Evolutionary conservation across 2,888 invertebrate genomes (phyloP).

Genomic region (Ophioninae sp.): DNA sequence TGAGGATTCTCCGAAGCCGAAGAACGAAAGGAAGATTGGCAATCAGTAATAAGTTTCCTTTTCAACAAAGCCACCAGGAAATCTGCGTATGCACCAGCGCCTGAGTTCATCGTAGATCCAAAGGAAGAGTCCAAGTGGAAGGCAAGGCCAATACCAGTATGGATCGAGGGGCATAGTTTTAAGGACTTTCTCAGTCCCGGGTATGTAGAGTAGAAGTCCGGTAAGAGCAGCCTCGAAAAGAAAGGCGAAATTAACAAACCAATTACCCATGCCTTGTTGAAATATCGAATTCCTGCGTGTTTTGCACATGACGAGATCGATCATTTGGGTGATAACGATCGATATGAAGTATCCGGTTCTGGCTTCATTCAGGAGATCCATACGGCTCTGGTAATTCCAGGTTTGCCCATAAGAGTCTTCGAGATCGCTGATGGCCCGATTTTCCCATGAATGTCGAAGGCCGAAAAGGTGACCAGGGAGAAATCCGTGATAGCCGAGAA

Average conservation of each 20-base stretch:
- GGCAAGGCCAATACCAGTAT: conserved; percentile 87
- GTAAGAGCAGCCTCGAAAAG: conserved; percentile 86
- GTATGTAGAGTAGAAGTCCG: conserved; percentile 85
- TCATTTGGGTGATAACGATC: conserved; percentile 88
- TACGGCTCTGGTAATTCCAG: conserved; percentile 87
- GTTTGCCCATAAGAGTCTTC: conserved; percentile 88
- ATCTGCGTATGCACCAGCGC: conserved; percentile 86
- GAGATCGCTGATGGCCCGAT: conserved; percentile 86
- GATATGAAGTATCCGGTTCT: conserved; percentile 89
- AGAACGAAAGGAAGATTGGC: too few relatives aligned
- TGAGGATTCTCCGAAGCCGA: too few relatives aligned
- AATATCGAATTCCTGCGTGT: conserved; percentile 88
- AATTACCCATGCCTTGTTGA: conserved; percentile 87
- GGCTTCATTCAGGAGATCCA: conserved; percentile 86
- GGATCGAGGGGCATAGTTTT: conserved; percentile 81
- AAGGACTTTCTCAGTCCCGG: conserved; percentile 85
- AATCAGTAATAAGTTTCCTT: conserved; percentile 77
- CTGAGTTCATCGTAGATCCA: conserved; percentile 89
- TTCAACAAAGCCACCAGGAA: conserved; percentile 85
- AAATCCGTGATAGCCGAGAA: conserved; percentile 94
- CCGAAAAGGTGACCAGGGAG: conserved; percentile 85
- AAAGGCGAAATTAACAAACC: conserved; percentile 86
- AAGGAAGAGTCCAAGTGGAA: conserved; percentile 88
- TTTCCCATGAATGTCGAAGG: conserved; percentile 87
- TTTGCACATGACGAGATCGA: conserved; percentile 88